Percentiles rank a stretch among this genome's conserved stretches.
Evolutionary conservation across 2,888 invertebrate species (phyloP).

Genomic region (Laspeyria flexula): DNA sequence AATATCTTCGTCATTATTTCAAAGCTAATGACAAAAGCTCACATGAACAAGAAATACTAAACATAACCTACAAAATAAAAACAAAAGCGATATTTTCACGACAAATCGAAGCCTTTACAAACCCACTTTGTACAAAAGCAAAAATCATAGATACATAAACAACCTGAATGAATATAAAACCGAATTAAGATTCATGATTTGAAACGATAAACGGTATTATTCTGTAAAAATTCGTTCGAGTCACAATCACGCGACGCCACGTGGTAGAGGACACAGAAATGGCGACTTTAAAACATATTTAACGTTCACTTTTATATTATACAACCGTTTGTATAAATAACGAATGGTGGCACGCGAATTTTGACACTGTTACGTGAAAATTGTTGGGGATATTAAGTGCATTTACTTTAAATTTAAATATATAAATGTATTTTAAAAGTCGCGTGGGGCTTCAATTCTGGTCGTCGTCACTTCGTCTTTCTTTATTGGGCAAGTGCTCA

Average conservation of each 20-base stretch:
- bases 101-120: not conserved
- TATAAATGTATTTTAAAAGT: no score
- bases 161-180: slow-evolving; percentile 27
- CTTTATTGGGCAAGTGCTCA: no score
- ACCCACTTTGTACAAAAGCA: not conserved
- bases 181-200: slow-evolving; percentile 29
- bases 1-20: no score
- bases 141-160: slow-evolving; percentile 1
- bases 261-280: slow-evolving; percentile 27
- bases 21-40: no score
- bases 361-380: not conserved
- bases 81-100: not conserved
- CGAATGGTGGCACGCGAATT: slow-evolving; percentile 33
- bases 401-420: no score
- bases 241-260: slow-evolving; percentile 31
- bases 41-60: no score
- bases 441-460: no score
- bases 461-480: no score
- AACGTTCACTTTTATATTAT: slow-evolving; percentile 24
- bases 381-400: no score
- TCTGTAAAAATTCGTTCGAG: slow-evolving; percentile 29
- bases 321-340: slow-evolving; percentile 22
- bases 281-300: slow-evolving; percentile 36
- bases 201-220: slow-evolving; percentile 33
- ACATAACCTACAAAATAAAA: not conserved